phyloP scores from a whole-genome alignment of 2,113 vertebrate species.

The Tamias sibiricus region DNA sequence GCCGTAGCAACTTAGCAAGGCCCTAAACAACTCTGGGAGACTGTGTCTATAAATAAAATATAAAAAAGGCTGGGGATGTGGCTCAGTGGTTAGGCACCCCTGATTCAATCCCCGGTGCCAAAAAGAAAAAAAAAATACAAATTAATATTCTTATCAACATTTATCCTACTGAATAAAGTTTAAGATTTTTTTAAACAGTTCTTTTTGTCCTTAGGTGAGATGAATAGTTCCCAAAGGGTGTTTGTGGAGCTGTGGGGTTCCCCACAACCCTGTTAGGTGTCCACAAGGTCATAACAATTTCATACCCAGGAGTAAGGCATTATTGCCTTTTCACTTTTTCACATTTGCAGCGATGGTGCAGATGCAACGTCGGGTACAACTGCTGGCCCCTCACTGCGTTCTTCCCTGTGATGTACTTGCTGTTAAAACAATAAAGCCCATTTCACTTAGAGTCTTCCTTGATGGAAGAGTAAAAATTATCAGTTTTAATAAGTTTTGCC shows the following conservation, averaged over 20 bases:
- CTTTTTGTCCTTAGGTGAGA: neutral
- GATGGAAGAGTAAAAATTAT: neutral
- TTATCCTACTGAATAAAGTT: neutral
- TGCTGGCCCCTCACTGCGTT: neutral
- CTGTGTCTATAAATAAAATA: no score
- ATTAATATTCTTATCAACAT: neutral
- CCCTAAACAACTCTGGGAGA: no score
- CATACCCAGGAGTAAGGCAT: neutral
- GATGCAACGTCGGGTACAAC: neutral
- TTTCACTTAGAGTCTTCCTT: neutral
- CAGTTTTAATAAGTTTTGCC: neutral
- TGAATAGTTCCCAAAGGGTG: neutral
- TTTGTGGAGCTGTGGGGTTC: neutral
- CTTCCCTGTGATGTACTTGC: neutral
- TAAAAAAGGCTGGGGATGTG: no score
- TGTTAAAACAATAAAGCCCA: neutral
- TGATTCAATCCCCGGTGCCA: no score
- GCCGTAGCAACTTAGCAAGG: no score
- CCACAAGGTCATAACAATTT: neutral
- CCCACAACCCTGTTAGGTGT: neutral
- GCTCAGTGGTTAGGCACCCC: no score
- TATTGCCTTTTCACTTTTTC: neutral
- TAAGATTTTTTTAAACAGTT: neutral
- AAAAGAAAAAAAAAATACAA: no score
- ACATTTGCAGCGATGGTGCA: neutral